Evolutionary conservation across 2,797 vertebrate species (phyloP), one percentile per base, ranked within the genome.

Genomic region (Zonotrichia albicollis): DNA sequence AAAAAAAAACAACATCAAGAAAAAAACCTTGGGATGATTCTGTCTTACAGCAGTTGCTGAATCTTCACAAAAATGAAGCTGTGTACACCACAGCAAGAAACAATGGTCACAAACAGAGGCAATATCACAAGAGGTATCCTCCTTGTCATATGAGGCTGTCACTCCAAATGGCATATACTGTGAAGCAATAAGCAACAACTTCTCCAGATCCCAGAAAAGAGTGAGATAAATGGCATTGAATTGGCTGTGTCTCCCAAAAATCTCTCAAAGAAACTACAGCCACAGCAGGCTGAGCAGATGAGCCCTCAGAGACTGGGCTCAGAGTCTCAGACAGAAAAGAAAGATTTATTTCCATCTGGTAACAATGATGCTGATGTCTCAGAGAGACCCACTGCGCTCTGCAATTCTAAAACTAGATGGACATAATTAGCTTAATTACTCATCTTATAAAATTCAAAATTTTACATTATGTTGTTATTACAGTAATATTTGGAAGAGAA

Each of bases 271-370:
- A 88, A 93, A 55, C 26, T 82, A 81, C 51, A 94, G 62, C 73
- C 20, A 1, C 85, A 86, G 85, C 79, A 94, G 90, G 42, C 70
- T 94, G 67, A 96, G 73, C 96, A 96, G 91, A 94, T 95, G 95
- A 94, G 85, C 55, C 75, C 46, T 79, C 0, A 1, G 86, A 87
- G 92, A 46, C 60, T 73, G 57, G 77, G 74, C 86, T 95, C 16
- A 32, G 48, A 75, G 42, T 82, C 87, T 92, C 74, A 94, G 71
- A 81, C 29, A 73, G 92, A 89, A 90, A 94, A 32, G 50, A 57
- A 78, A 82, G 45, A 94, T 94, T 94, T 91, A 76, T 89, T 84
- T 61, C 90, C 84, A 84, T 90, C 88, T 94, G 92, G 61, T 87
- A 93, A 84, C 45, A 79, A 60, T 23, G 51, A 86, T 76, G 48